Percentiles rank a stretch among this genome's conserved stretches.
Conservation (phyloP, 2,797 vertebrate species). For the Pangasius mekongensis region DNA sequence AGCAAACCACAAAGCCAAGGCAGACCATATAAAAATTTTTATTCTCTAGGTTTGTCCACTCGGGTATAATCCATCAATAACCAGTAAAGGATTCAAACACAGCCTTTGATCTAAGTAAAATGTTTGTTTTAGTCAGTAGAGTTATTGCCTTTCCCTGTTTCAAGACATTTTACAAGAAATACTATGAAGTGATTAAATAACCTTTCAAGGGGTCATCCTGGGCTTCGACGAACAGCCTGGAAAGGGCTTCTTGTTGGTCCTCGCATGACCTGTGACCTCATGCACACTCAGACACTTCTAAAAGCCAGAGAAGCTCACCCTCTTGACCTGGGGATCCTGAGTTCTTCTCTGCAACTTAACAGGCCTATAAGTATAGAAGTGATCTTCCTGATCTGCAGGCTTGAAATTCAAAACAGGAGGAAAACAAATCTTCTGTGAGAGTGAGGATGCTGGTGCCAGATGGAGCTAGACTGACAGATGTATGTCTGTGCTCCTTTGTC, state of each 20-base stretch:
- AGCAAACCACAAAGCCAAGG: background rate
- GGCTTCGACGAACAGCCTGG: background rate
- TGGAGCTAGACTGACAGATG: background rate
- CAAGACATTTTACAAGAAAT: background rate
- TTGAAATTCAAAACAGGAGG: background rate
- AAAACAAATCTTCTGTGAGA: background rate
- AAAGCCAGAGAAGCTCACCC: background rate
- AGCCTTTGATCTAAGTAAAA: background rate
- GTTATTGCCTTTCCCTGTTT: background rate
- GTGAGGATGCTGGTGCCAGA: background rate
- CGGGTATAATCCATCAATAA: background rate
- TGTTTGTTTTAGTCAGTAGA: background rate
- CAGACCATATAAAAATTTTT: background rate
- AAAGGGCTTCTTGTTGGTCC: slow-evolving; percentile 2
- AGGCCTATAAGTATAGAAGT: background rate
- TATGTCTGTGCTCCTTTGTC: background rate
- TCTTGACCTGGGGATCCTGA: background rate
- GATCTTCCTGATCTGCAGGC: background rate
- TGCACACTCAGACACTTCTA: background rate
- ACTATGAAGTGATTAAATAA: slow-evolving; percentile 7
- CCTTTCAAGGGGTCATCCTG: background rate
- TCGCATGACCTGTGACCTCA: slow-evolving; percentile 25
- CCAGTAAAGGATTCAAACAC: background rate
- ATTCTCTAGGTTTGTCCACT: background rate
- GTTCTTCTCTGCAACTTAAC: background rate